Conservation (phyloP, 2,888 invertebrate genomes). For the Apamea monoglypha region DNA sequence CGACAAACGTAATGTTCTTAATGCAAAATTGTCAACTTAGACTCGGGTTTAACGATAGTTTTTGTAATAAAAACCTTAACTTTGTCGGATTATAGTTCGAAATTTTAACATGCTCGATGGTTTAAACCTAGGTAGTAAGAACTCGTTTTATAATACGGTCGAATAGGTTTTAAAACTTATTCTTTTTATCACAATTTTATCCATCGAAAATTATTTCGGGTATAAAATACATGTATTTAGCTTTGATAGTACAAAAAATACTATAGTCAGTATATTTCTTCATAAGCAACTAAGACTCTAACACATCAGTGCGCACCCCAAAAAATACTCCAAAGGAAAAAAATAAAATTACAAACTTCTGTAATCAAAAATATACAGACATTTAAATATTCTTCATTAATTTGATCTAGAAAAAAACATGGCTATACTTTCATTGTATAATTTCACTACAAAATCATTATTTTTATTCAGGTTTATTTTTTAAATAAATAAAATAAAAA, state of each 20-base stretch:
- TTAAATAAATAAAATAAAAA: constrained; percentile 69
- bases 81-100: no score
- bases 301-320: constrained; percentile 43
- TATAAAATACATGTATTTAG: background rate
- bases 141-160: background rate
- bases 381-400: constrained; percentile 68
- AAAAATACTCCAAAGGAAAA: constrained; percentile 63
- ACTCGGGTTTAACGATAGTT: no score
- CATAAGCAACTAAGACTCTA: constrained; percentile 4
- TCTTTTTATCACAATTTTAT: background rate
- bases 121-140: background rate
- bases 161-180: background rate
- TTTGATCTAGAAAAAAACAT: constrained; percentile 61
- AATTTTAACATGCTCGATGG: background rate
- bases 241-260: background rate
- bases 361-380: constrained; percentile 87
- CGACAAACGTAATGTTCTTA: no score
- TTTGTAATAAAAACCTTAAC: no score
- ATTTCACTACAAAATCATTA: constrained; percentile 58
- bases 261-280: background rate
- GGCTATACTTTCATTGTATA: constrained; percentile 63
- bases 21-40: no score
- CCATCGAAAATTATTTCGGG: background rate
- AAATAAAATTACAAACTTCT: constrained; percentile 71
- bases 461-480: constrained; percentile 52